Evolutionary conservation across 2,888 invertebrate genomes (phyloP).

Genomic region (Tetropium fuscum): DNA sequence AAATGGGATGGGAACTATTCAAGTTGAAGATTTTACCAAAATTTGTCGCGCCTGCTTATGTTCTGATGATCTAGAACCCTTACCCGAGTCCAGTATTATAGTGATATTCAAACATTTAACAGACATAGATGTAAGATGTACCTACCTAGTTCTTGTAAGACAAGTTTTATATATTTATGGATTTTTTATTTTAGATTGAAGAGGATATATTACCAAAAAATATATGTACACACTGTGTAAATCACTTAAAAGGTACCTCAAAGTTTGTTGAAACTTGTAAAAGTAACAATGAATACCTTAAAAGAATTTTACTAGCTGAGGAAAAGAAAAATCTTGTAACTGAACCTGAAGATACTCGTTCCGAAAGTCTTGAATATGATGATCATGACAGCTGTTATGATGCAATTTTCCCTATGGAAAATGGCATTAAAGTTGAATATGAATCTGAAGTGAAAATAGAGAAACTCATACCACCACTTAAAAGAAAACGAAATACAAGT

Average conservation of each 20-base stretch:
- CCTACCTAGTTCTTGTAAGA: background rate
- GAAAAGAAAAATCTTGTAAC: background rate
- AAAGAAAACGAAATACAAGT: background rate
- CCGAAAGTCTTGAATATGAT: background rate
- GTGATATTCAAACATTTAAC: constrained; percentile 31
- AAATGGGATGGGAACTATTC: too few relatives aligned
- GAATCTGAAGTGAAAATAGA: constrained; percentile 1
- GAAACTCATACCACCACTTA: background rate
- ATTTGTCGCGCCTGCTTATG: constrained; percentile 32
- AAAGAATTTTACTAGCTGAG: constrained; percentile 2
- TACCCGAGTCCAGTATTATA: constrained; percentile 6
- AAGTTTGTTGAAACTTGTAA: constrained; percentile 29
- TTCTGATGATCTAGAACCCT: constrained; percentile 21
- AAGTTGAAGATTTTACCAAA: constrained; percentile 16
- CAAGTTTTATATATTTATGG: background rate
- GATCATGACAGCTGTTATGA: constrained; percentile 8
- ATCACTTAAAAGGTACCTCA: constrained; percentile 28
- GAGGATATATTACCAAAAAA: constrained; percentile 25
- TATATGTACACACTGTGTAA: constrained; percentile 27
- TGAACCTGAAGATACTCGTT: constrained; percentile 3
- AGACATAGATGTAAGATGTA: constrained; percentile 27
- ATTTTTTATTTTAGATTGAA: constrained; percentile 26
- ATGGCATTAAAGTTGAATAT: background rate
- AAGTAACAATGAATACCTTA: constrained; percentile 27
- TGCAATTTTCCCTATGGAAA: background rate